Evolutionary conservation across 2,888 invertebrate species (phyloP).

Genomic region (Trilocha varians): DNA sequence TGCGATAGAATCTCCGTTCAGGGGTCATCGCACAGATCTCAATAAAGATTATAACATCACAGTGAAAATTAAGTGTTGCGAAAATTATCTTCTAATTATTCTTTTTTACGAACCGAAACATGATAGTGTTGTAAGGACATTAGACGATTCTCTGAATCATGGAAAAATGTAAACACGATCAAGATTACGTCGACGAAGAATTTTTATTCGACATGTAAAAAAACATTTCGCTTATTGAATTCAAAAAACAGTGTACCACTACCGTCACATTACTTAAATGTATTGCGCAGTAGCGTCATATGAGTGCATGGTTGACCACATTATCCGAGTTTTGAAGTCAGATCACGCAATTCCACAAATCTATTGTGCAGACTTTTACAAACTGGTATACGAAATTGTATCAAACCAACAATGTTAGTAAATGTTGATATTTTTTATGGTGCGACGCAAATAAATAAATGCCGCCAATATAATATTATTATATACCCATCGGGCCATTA

Average conservation of each 20-base stretch:
- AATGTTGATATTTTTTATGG: no score
- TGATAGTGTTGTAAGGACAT: neutral
- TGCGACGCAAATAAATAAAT: neutral
- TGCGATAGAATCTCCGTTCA: slow-evolving; percentile 35
- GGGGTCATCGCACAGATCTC: slow-evolving; percentile 32
- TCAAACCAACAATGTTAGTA: no score
- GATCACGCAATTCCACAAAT: slow-evolving; percentile 27
- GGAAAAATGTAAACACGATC: neutral
- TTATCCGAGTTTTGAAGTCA: slow-evolving; percentile 30
- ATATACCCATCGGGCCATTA: slow-evolving; percentile 4
- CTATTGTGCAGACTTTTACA: no score
- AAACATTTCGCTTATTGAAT: slow-evolving; percentile 21
- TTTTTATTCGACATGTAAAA: neutral
- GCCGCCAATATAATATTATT: neutral
- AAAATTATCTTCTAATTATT: slow-evolving; percentile 21
- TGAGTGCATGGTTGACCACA: slow-evolving; percentile 24
- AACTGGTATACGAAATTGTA: no score
- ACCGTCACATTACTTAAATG: slow-evolving; percentile 41
- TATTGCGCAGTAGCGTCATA: slow-evolving; percentile 34
- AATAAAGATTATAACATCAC: slow-evolving; percentile 22
- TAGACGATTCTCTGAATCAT: neutral
- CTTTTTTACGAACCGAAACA: slow-evolving; percentile 8
- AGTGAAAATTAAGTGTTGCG: slow-evolving; percentile 21
- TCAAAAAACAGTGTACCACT: slow-evolving; percentile 33
- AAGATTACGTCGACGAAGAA: neutral